A percentile compares a stretch with the other conserved stretches of the same genome.
These are phyloP conservation scores for Limnephilus lunatus DNA, from an alignment of 2,888 invertebrate species.

Conservation along the genomic window DNA sequence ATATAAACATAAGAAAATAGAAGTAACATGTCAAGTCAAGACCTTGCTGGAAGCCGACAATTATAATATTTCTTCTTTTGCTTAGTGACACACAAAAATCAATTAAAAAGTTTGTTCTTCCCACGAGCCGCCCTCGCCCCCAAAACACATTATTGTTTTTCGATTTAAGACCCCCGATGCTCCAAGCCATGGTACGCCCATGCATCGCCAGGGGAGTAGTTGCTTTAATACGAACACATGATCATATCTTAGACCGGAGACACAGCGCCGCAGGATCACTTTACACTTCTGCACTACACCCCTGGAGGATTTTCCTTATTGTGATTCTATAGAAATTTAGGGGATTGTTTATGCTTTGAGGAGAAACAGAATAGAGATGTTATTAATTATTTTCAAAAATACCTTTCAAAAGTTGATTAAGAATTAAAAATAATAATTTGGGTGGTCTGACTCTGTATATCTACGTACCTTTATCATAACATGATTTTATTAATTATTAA, in stretches of 20 bases:
- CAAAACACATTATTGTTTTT: constrained; percentile 63
- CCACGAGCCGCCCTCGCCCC: constrained; percentile 43
- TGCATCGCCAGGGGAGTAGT: constrained; percentile 55
- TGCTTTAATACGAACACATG: constrained; percentile 60
- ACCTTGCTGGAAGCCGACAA: no score
- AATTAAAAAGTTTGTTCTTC: background rate
- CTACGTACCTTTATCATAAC: no score
- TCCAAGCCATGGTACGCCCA: constrained; percentile 47
- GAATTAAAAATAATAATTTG: no score
- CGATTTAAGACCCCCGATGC: constrained; percentile 64
- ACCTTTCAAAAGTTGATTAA: background rate
- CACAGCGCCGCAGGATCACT: constrained; percentile 18
- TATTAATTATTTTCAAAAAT: background rate
- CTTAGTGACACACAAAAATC: no score
- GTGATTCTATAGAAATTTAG: background rate
- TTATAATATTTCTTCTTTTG: no score
- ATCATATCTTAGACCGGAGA: constrained; percentile 60
- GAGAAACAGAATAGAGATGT: background rate
- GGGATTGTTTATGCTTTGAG: background rate
- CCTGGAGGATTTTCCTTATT: background rate
- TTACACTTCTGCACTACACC: constrained; percentile 22
- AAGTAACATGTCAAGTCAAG: no score
- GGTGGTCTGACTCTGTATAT: no score
- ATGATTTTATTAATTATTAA: no score
- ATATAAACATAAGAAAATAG: no score